Evolutionary conservation across 2,888 invertebrate genomes (phyloP).

Genomic region (Limenitis camilla): DNA sequence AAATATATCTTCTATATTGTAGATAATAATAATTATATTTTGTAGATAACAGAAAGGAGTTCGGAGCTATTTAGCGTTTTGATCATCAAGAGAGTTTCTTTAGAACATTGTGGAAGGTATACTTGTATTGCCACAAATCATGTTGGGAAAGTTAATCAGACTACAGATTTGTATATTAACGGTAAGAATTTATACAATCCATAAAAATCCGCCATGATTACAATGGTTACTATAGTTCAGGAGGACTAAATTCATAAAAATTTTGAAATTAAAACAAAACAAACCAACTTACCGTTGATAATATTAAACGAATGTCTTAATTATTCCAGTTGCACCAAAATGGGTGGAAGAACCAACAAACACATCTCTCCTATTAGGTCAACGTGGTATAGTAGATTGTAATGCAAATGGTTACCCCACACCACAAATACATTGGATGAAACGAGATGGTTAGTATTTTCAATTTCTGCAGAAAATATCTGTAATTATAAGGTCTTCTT

Average conservation of each 20-base stretch:
- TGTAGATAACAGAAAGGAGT: slow-evolving; percentile 78
- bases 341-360: slow-evolving; percentile 85
- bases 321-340: slow-evolving; percentile 80
- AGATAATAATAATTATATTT: slow-evolving; percentile 14
- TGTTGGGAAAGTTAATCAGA: slow-evolving; percentile 81
- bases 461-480: too few relatives aligned
- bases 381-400: slow-evolving; percentile 82
- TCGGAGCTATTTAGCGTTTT: slow-evolving; percentile 81
- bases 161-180: slow-evolving; percentile 81
- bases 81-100: slow-evolving; percentile 80
- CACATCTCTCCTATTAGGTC: slow-evolving; percentile 81
- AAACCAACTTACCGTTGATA: too few relatives aligned
- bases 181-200: slow-evolving; percentile 60
- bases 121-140: slow-evolving; percentile 83
- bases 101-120: slow-evolving; percentile 81
- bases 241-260: too few relatives aligned
- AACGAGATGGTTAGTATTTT: slow-evolving; percentile 76
- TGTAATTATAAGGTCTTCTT: too few relatives aligned
- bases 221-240: too few relatives aligned
- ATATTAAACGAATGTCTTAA: background rate
- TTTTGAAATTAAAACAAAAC: too few relatives aligned
- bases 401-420: slow-evolving; percentile 87
- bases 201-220: background rate
- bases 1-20: too few relatives aligned
- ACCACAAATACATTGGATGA: slow-evolving; percentile 84